Evolutionary conservation across 2,113 vertebrate species (phyloP).

Genomic region (Dipodomys stephensi): DNA sequence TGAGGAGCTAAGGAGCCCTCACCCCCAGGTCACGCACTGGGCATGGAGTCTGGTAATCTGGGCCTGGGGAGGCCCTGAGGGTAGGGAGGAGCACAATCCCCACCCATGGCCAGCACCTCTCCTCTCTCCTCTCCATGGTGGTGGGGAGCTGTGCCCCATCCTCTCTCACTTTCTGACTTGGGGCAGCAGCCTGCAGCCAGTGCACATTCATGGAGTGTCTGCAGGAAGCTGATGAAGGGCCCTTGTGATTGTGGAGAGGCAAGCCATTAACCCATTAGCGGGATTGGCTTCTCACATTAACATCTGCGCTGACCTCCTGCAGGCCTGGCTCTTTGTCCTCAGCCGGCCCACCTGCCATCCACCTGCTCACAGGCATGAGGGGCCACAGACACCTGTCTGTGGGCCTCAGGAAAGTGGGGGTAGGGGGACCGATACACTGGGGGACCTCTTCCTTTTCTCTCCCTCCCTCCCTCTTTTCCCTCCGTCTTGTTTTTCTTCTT

Average conservation of each 20-base stretch:
- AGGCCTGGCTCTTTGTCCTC: background rate
- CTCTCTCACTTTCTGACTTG: background rate
- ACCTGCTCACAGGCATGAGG: background rate
- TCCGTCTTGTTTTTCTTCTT: background rate
- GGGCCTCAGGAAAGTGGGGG: background rate
- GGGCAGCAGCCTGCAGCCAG: background rate
- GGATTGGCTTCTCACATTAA: background rate
- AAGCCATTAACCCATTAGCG: background rate
- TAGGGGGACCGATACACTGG: rapidly evolving
- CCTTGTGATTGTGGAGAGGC: background rate
- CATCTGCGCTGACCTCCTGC: rapidly evolving
- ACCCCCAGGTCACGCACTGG: background rate
- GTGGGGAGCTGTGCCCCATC: background rate
- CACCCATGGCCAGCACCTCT: no score
- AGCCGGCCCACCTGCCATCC: rapidly evolving
- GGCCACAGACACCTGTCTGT: rapidly evolving
- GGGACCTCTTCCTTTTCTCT: background rate
- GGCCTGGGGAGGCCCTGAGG: background rate
- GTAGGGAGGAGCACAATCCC: background rate
- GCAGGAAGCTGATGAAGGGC: background rate
- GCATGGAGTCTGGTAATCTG: background rate
- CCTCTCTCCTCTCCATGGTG: no score
- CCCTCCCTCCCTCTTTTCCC: background rate
- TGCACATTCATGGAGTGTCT: background rate
- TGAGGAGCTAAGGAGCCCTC: background rate